Percentiles rank a stretch among this genome's conserved stretches.
Conservation (phyloP, 2,113 vertebrate species). For the Lathamus discolor region DNA sequence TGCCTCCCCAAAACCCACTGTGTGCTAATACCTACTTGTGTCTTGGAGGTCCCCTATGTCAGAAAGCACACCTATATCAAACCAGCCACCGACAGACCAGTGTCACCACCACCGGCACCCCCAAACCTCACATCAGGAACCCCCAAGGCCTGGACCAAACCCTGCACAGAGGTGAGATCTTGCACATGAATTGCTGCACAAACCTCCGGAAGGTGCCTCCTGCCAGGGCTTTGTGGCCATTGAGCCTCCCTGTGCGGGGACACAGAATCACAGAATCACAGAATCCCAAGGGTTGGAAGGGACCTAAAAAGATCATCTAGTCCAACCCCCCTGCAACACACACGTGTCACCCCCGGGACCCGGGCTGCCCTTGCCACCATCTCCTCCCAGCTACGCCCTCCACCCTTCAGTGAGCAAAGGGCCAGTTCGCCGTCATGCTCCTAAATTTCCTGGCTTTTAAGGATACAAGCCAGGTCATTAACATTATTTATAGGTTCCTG, state of each 20-base stretch:
- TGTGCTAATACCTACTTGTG: fast-evolving
- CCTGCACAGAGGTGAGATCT: fast-evolving
- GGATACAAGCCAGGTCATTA: conserved; percentile 57
- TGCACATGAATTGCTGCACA: neutral
- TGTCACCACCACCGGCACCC: fast-evolving
- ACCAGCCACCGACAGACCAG: neutral
- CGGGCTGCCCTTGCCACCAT: neutral
- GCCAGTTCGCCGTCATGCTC: neutral
- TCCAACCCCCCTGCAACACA: too few species aligned
- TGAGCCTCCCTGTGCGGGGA: fast-evolving
- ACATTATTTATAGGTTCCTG: conserved; percentile 72
- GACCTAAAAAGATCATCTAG: too few species aligned
- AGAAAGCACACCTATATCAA: neutral
- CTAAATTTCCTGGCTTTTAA: conserved; percentile 64
- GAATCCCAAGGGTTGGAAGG: too few species aligned
- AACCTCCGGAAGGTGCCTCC: neutral
- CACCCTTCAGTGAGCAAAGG: neutral
- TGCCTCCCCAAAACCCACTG: fast-evolving
- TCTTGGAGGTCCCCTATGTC: fast-evolving
- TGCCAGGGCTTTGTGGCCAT: neutral
- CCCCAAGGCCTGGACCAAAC: neutral
- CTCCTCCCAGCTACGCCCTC: neutral
- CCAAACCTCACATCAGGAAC: neutral
- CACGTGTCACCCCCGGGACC: neutral
- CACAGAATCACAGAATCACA: too few species aligned